Percentiles rank a stretch among this genome's conserved stretches.
These are phyloP conservation scores for Scaptomyza montana DNA, from an alignment of 1,140 invertebrate species.

Conservation along the genomic window DNA sequence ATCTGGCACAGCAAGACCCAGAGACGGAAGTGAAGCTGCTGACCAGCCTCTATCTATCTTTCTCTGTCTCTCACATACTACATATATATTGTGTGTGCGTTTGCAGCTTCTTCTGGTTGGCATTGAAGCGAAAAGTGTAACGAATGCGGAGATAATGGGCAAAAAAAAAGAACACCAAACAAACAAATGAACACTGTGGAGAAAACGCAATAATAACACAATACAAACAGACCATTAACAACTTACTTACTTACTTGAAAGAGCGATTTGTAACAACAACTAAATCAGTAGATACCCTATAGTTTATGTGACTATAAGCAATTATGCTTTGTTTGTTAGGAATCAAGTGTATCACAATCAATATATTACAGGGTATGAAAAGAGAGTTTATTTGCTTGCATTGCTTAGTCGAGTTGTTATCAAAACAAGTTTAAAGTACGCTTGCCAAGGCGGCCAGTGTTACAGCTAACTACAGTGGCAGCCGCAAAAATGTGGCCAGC, in stretches of 20 bases:
- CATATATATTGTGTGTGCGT: too few relatives aligned
- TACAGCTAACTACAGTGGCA: constrained; percentile 26
- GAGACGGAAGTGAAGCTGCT: constrained; percentile 39
- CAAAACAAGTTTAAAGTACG: constrained; percentile 39
- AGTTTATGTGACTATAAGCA: too few relatives aligned
- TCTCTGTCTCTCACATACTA: background rate
- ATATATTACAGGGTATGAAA: background rate
- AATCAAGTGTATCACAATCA: too few relatives aligned
- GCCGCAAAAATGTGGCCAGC: constrained; percentile 26
- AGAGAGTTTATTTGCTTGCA: constrained; percentile 37
- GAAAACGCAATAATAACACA: constrained; percentile 34
- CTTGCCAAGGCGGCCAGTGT: constrained; percentile 12
- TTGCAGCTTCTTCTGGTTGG: constrained; percentile 16
- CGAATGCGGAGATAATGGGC: constrained; percentile 65
- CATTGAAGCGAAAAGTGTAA: constrained; percentile 73
- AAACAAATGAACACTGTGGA: constrained; percentile 19
- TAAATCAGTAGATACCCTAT: background rate
- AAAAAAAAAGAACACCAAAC: constrained; percentile 27
- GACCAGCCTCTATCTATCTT: constrained; percentile 19
- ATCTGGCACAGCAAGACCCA: constrained; percentile 45
- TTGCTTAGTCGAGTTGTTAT: constrained; percentile 23
- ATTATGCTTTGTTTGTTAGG: too few relatives aligned
- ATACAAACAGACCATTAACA: background rate
- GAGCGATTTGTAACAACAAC: constrained; percentile 16
- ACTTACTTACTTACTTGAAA: constrained; percentile 11